These are phyloP conservation scores for Leuctra nigra DNA, from an alignment of 2,888 invertebrate species.

Conservation along the genomic window DNA sequence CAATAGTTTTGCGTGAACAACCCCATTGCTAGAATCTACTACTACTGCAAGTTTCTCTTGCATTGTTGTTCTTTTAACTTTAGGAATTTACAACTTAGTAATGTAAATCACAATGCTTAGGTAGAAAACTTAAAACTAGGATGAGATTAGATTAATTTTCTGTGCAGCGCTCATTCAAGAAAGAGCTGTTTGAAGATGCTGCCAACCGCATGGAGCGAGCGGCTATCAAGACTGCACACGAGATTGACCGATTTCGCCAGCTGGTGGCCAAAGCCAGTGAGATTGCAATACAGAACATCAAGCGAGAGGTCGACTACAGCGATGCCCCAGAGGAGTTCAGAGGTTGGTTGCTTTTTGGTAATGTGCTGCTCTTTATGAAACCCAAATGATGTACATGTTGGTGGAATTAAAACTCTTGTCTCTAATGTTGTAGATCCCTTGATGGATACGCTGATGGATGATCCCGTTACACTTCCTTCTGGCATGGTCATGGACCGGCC, in stretches of 20 bases:
- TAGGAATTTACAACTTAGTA: no score
- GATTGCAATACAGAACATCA: slow-evolving; percentile 66
- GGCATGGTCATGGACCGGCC: slow-evolving; percentile 91
- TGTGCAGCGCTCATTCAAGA: slow-evolving; percentile 80
- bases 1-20: no score
- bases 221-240: slow-evolving; percentile 74
- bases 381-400: no score
- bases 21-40: no score
- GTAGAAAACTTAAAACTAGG: not conserved
- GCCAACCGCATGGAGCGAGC: slow-evolving; percentile 72
- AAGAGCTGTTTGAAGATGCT: slow-evolving; percentile 88
- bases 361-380: not conserved
- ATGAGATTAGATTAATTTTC: not conserved
- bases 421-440: slow-evolving; percentile 68
- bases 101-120: not conserved
- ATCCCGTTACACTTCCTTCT: slow-evolving; percentile 88
- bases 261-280: slow-evolving; percentile 71
- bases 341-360: slow-evolving; percentile 38
- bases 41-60: no score
- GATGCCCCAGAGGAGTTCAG: slow-evolving; percentile 96
- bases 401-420: no score
- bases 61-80: no score
- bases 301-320: slow-evolving; percentile 85
- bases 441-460: slow-evolving; percentile 96
- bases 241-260: slow-evolving; percentile 78